Percentiles rank a stretch among this genome's conserved stretches.
Conservation (phyloP, 2,888 invertebrate species). For the Philonicus albiceps region DNA sequence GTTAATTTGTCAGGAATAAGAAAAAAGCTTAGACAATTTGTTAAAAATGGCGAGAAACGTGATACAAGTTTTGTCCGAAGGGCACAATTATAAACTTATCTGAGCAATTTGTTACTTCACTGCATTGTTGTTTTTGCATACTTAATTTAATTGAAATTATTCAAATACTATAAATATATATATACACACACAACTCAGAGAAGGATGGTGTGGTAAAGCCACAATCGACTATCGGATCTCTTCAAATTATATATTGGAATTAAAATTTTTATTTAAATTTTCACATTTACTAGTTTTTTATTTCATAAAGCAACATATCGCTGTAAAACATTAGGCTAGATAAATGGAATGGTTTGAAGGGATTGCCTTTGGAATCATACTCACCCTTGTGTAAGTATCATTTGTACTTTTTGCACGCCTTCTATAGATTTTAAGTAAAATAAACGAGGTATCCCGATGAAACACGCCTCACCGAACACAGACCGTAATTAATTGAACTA, state of each 20-base stretch:
- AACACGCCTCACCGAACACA: not conserved
- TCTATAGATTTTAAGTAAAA: not conserved
- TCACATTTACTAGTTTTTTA: not conserved
- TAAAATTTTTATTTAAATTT: constrained; percentile 32
- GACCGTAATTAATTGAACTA: not conserved
- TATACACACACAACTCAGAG: not conserved
- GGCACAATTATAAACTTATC: constrained; percentile 41
- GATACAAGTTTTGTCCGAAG: constrained; percentile 37
- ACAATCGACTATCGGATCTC: constrained; percentile 16
- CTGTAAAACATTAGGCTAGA: not conserved
- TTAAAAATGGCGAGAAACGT: not conserved
- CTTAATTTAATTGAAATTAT: constrained; percentile 14
- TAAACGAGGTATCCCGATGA: not conserved
- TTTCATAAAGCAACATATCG: constrained; percentile 14
- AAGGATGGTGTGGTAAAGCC: constrained; percentile 2
- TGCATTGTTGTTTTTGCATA: constrained; percentile 24
- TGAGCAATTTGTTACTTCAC: constrained; percentile 33
- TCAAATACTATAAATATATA: not conserved
- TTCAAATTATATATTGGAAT: constrained; percentile 10
- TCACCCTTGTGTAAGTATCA: constrained; percentile 6
- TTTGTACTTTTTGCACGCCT: constrained; percentile 29
- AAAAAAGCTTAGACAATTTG: constrained; percentile 17
- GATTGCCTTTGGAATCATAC: not conserved
- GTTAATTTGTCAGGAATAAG: constrained; percentile 38
- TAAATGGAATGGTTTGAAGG: not conserved